These are phyloP conservation scores for Cheirogaleus major DNA, from an alignment of 2,797 vertebrate genomes.

Conservation along the genomic window DNA sequence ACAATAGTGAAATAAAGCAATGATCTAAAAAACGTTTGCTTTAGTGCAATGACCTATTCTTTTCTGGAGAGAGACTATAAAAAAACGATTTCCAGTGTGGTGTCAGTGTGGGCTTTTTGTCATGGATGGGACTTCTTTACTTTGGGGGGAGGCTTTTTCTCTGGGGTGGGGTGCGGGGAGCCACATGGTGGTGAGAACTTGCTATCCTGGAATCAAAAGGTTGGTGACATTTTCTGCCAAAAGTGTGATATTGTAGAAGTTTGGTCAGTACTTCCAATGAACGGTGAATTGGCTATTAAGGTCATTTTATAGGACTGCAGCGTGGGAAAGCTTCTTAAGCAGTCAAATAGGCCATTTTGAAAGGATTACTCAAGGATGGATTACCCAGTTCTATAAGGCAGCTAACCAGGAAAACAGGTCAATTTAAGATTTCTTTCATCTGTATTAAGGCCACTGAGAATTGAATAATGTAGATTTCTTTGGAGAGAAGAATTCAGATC, in stretches of 20 bases:
- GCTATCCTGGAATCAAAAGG: background rate
- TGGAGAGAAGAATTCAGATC: background rate
- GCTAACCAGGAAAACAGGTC: background rate
- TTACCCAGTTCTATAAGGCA: background rate
- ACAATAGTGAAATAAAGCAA: slow-evolving; percentile 88
- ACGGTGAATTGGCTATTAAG: background rate
- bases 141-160: background rate
- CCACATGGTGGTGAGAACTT: no score
- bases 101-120: no score
- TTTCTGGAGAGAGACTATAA: slow-evolving; percentile 55
- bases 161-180: slow-evolving; percentile 53
- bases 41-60: slow-evolving; percentile 78
- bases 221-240: background rate
- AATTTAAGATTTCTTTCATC: background rate
- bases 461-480: background rate
- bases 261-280: background rate
- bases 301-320: background rate
- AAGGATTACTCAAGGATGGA: background rate
- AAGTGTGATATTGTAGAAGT: background rate
- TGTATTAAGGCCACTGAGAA: background rate
- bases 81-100: rapidly evolving
- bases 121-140: background rate
- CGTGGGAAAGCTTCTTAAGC: background rate
- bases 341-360: background rate
- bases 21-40: slow-evolving; percentile 79